Percentiles rank a stretch among this genome's conserved stretches.
Evolutionary conservation across 2,113 vertebrate genomes (phyloP).

Genomic region (Shinisaurus crocodilurus): DNA sequence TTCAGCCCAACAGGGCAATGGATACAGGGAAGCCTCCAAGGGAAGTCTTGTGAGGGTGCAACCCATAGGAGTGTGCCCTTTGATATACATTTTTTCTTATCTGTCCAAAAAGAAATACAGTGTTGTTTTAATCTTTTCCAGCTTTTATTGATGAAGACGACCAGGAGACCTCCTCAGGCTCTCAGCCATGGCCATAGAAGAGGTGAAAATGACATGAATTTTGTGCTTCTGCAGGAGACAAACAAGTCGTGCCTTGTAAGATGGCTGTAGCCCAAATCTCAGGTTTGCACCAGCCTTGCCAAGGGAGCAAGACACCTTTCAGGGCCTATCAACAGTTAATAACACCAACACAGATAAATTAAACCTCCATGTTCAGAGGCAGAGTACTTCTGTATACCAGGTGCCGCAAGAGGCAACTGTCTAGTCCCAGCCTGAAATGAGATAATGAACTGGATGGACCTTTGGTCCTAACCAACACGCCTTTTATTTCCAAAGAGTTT

Average conservation of each 20-base stretch:
- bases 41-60: too few species aligned
- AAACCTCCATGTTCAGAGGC: not conserved
- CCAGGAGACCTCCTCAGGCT: constrained; percentile 86
- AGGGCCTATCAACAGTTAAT: not conserved
- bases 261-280: not conserved
- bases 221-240: not conserved
- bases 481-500: not conserved
- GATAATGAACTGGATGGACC: not conserved
- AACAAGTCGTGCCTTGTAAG: too few species aligned
- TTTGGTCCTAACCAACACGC: not conserved
- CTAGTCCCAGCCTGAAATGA: not conserved
- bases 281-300: not conserved
- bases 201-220: not conserved
- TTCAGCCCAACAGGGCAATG: too few species aligned
- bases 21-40: too few species aligned
- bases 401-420: too few species aligned
- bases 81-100: not conserved
- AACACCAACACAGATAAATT: not conserved
- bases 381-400: not conserved
- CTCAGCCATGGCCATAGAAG: constrained; percentile 85
- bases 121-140: constrained; percentile 45
- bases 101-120: not conserved
- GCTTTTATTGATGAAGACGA: constrained; percentile 86
- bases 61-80: too few species aligned
- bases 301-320: not conserved